Evolutionary conservation across 2,797 vertebrate species (phyloP), one percentile per base, ranked within the genome.

Genomic region (Hyperoplus lanceolatus): DNA sequence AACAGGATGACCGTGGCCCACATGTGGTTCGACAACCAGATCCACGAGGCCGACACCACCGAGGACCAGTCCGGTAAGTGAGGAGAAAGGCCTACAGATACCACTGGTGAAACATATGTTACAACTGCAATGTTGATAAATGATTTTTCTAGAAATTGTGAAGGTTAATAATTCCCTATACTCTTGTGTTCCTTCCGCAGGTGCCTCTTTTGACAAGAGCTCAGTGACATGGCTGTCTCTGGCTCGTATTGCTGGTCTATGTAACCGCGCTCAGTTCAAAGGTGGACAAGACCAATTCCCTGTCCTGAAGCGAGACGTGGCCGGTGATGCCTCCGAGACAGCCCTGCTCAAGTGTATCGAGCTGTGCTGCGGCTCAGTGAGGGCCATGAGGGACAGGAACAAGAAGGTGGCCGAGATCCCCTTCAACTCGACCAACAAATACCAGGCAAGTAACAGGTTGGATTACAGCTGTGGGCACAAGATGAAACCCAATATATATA

Each of bases 1-100:
- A 98, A 98, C 95, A 95, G 97, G 67, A 98, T 98, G 97, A 98
- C 97, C 0, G 97, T 98, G 3, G 97, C 97, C 63, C 97, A 98
- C 92, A 98, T 98, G 97, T 98, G 97, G 97, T 97, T 98, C 1
- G 97, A 98, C 95, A 98, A 98, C 93, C 97, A 98, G 95, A 98
- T 98, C 92, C 97, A 98, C 0, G 97, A 98, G 93, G 97, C 97
- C 0, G 97, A 98, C 88, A 98, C 97, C 93, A 98, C 97, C 0
- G 97, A 98, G 85, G 97, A 98, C 83, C 97, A 97, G 90, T 97
- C 96, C 67, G 96, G 97, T 97, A 36, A 93, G 94, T 81, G 70
- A 49, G 54, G 45, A 77, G 56, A 70, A 29, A 36, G 6, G 6
- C 45, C 16, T 38, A 29, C 48, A 10, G 65, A 36, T 21, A 38